Conservation (phyloP, 92 coral and sea anemone genomes). For the Paramuricea clavata region DNA sequence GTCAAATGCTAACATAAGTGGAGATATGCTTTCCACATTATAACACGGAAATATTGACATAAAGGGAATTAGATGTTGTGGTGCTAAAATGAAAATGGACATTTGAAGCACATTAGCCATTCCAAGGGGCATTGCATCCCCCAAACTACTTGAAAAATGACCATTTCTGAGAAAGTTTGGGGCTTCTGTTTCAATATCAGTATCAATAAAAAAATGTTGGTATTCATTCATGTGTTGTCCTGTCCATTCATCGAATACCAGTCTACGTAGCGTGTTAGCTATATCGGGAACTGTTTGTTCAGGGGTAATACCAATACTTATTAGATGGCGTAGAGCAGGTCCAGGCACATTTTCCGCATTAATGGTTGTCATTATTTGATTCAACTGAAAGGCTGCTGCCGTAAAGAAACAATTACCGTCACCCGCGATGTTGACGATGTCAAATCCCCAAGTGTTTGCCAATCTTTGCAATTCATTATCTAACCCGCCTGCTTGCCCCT, state of each 20-base stretch:
- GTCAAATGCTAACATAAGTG: no score
- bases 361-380: not conserved
- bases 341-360: not conserved
- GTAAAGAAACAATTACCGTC: slow-evolving; percentile 60
- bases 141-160: slow-evolving; percentile 36
- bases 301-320: no score
- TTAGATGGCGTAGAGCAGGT: slow-evolving; percentile 4
- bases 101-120: slow-evolving; percentile 45
- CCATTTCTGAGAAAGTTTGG: slow-evolving; percentile 32
- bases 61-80: not conserved
- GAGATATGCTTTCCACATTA: no score
- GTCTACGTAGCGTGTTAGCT: slow-evolving; percentile 44
- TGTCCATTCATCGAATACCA: slow-evolving; percentile 42
- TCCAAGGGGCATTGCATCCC: slow-evolving; percentile 46
- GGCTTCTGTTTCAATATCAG: slow-evolving; percentile 31
- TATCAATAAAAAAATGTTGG: slow-evolving; percentile 10
- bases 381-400: slow-evolving; percentile 38
- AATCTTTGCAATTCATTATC: not conserved
- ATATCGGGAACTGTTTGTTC: no score
- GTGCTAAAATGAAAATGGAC: slow-evolving; percentile 21
- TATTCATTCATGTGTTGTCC: slow-evolving; percentile 24
- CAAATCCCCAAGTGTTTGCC: slow-evolving; percentile 11
- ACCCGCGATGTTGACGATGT: slow-evolving; percentile 27
- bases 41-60: not conserved
- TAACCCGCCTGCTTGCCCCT: no score